Conservation (phyloP, 2,797 vertebrate genomes). For the Oreonectes daqikongensis region DNA sequence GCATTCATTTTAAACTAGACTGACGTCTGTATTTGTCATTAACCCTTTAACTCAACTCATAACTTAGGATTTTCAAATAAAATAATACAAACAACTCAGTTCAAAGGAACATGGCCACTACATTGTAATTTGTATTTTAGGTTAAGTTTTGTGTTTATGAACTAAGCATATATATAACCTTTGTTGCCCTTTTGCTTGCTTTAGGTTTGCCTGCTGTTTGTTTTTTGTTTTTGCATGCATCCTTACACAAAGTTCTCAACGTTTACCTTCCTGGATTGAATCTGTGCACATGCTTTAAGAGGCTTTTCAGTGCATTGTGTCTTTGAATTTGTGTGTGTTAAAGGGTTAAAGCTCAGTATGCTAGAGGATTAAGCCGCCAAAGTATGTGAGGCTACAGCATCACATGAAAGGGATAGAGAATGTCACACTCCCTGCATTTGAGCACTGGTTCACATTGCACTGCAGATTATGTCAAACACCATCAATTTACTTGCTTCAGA, state of each 20-base stretch:
- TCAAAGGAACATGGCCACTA: no score
- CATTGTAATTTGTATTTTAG: no score
- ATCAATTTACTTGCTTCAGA: constrained; percentile 22
- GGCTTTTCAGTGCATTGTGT: not conserved
- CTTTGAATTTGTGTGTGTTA: not conserved
- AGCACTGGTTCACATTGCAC: constrained; percentile 63
- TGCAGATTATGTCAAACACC: constrained; percentile 69
- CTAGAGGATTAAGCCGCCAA: constrained; percentile 3
- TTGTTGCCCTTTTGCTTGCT: not conserved
- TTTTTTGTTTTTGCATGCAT: not conserved
- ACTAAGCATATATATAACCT: not conserved
- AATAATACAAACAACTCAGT: no score
- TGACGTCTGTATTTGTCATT: no score
- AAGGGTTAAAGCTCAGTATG: not conserved
- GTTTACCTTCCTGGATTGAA: not conserved
- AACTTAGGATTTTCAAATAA: no score
- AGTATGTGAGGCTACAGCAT: constrained; percentile 51
- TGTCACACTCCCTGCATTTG: constrained; percentile 66
- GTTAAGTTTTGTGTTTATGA: no score
- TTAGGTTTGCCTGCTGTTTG: not conserved
- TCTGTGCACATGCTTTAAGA: not conserved
- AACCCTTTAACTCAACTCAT: no score
- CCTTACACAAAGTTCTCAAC: not conserved
- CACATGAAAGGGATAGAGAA: constrained; percentile 75
- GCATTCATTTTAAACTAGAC: no score